Evolutionary conservation across 2,888 invertebrate genomes (phyloP), one percentile per base, ranked within the genome.

Genomic region (Xanthia icteritia): DNA sequence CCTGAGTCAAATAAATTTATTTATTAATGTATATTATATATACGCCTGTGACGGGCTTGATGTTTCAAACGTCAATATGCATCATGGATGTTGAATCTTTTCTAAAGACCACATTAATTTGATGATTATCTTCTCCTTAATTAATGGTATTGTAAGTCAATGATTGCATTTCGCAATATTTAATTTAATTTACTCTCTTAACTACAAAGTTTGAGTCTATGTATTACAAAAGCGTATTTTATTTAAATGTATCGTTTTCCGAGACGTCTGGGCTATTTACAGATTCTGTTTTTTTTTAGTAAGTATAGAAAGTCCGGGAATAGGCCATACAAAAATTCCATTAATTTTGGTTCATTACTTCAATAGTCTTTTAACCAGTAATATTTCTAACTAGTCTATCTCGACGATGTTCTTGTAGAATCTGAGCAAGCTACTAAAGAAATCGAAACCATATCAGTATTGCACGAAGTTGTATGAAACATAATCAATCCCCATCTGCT

Each of bases 71-170:
- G 56, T 73, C 73, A 71, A 68, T 68, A 39, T 39, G 23, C 17
- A 65, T 68, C 39, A 60, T 56, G 4, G 36, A 54, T 31, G 67
- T 60, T 51, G 31, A 58, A 65, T 68, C 39, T 72, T 69, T 65
- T 76, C 31, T 63, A 70, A 70, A 72, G 58, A 39, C 61, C 39
- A 78, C 64, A 45, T 73, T 70, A 73, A 27, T 42, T 56, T 63
- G 20, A 63, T 69, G n/a, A 27, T 72, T 54, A 58, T 75, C 15
- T 73, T 70, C 11, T 39, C 48, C 27, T 15, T 80, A 69, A 73
- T 81, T 23, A 70, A 39, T 68, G 15, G 31, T 63, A 73, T 81
- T 81, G 66, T 64, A n/a, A 31, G n/a, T 51, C 0, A 58, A 39
- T 56, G 27, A 66, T 42, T 58, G 48, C 39, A 51, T 65, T 39